Evolutionary conservation across 2,113 vertebrate genomes (phyloP).

Genomic region (Dromiciops gliroides): DNA sequence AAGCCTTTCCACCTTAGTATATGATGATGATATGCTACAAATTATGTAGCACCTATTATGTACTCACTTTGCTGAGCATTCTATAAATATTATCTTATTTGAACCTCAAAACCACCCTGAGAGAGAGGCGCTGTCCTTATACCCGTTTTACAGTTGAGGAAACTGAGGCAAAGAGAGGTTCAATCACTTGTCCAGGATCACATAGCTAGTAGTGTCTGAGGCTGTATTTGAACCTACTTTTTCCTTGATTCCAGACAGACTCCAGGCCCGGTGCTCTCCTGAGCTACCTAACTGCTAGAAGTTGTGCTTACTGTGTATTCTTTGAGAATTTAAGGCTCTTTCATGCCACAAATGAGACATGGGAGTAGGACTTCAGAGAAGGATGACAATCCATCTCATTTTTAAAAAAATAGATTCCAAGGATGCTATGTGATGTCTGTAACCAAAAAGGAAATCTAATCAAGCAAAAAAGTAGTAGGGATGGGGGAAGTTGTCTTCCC

Average conservation of each 20-base stretch:
- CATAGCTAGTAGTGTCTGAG: neutral
- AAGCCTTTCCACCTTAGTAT: neutral
- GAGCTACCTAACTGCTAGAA: neutral
- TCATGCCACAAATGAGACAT: neutral
- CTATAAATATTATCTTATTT: neutral
- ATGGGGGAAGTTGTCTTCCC: neutral
- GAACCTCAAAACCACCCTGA: neutral
- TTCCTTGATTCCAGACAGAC: too few relatives aligned
- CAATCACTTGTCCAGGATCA: neutral
- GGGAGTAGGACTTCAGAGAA: neutral
- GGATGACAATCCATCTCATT: neutral
- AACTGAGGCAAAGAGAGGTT: neutral
- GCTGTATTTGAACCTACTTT: neutral
- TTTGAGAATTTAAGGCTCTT: neutral
- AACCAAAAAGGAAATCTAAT: neutral
- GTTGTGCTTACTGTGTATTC: neutral
- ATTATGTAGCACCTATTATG: neutral
- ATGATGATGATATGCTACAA: neutral
- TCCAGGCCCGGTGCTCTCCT: neutral
- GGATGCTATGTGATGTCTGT: neutral
- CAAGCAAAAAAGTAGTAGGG: neutral
- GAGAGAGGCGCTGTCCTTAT: neutral
- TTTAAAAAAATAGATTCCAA: neutral
- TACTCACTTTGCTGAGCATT: neutral
- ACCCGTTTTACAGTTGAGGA: neutral